These are phyloP conservation scores for Deroptyus accipitrinus DNA, from an alignment of 2,113 vertebrate genomes.

Conservation along the genomic window DNA sequence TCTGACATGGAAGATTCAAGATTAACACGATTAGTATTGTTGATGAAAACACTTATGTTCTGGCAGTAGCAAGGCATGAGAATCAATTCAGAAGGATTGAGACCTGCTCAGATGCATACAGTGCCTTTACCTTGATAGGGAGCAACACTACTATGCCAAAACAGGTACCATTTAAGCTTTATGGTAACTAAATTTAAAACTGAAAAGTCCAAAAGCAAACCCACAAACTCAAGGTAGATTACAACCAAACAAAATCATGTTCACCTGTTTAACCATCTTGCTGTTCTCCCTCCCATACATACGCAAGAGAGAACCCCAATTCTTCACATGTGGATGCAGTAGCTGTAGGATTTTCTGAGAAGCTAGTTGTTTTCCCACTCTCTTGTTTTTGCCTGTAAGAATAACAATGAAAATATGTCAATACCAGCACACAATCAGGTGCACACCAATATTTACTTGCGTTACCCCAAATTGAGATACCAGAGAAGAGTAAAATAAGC, in stretches of 20 bases:
- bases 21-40: background rate
- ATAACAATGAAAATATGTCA: background rate
- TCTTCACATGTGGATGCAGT: conserved; percentile 97
- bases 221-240: background rate
- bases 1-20: background rate
- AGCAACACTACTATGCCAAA: background rate
- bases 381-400: conserved; percentile 92
- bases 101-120: background rate
- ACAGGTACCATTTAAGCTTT: background rate
- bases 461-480: background rate
- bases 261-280: conserved; percentile 98
- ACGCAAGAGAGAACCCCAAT: conserved; percentile 96
- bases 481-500: background rate
- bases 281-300: conserved; percentile 98
- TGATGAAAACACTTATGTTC: background rate
- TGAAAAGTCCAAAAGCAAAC: background rate
- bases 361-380: conserved; percentile 95
- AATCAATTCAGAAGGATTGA: background rate
- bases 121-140: background rate
- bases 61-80: background rate
- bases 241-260: background rate
- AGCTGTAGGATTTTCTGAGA: conserved; percentile 99
- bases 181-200: background rate
- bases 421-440: background rate
- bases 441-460: background rate